A percentile compares a stretch with the other conserved stretches of the same genome.
Conservation (phyloP, 2,888 invertebrate genomes). For the Ypsolopha sequella region DNA sequence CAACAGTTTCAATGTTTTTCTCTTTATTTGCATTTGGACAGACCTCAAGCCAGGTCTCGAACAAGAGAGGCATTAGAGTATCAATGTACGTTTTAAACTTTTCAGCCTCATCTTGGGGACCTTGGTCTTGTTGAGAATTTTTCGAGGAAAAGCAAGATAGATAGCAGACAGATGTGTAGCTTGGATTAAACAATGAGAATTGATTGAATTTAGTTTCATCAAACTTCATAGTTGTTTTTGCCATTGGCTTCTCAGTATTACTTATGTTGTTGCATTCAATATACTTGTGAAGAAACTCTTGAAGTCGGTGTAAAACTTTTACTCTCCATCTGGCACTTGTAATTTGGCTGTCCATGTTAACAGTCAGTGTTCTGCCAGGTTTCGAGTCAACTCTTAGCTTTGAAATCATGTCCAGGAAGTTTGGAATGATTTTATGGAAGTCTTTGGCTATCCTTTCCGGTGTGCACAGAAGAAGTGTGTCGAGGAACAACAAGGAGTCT, state of each 20-base stretch:
- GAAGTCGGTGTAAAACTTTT: conserved; percentile 79
- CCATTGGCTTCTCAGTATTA: conserved; percentile 14
- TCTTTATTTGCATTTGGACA: conserved; percentile 59
- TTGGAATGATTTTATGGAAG: conserved; percentile 79
- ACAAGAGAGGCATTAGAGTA: conserved; percentile 80
- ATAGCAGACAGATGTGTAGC: conserved; percentile 38
- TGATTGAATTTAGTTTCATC: conserved; percentile 29
- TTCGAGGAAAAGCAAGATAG: conserved; percentile 54
- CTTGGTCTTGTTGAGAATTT: conserved; percentile 29
- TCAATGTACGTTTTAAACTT: conserved; percentile 74
- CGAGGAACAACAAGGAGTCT: conserved; percentile 84
- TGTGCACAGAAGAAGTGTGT: conserved; percentile 77
- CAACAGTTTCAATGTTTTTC: conserved; percentile 54
- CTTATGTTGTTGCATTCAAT: conserved; percentile 31
- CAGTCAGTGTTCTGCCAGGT: conserved; percentile 76
- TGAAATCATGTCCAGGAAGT: conserved; percentile 89
- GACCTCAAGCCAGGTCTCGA: conserved; percentile 89
- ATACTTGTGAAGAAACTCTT: conserved; percentile 56
- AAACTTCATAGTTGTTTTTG: conserved; percentile 25
- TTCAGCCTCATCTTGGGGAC: conserved; percentile 46
- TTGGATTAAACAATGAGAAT: conserved; percentile 40
- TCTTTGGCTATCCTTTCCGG: conserved; percentile 76
- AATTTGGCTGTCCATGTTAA: conserved; percentile 78
- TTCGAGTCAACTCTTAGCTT: conserved; percentile 74
- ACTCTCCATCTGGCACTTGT: conserved; percentile 85